Evolutionary conservation across 1,140 invertebrate genomes (phyloP).

Genomic region (Polypedilum pembai): DNA sequence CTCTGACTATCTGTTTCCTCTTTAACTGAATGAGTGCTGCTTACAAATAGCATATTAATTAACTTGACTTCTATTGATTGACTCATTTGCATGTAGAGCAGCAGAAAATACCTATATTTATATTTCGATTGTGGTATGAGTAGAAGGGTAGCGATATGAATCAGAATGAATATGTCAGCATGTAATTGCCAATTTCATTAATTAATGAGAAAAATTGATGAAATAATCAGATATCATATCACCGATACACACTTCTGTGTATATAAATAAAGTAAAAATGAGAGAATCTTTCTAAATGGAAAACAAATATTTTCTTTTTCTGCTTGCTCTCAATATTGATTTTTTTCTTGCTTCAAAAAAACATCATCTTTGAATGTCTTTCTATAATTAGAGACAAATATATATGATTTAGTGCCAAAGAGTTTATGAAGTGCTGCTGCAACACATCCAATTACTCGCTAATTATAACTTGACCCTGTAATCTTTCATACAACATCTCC

Average conservation of each 20-base stretch:
- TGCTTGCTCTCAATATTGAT: neutral
- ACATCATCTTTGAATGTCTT: too few species aligned
- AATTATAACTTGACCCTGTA: too few species aligned
- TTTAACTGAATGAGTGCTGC: too few species aligned
- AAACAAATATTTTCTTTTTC: neutral
- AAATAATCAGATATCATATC: neutral
- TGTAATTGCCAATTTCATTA: conserved; percentile 7
- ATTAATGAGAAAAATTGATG: conserved; percentile 19
- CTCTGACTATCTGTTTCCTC: neutral
- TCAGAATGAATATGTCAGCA: neutral
- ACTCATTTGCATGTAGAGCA: neutral
- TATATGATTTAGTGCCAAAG: too few species aligned
- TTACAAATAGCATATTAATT: neutral
- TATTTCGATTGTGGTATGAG: neutral
- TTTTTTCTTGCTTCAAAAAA: neutral
- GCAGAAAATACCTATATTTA: too few species aligned
- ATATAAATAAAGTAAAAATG: neutral
- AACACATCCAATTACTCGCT: too few species aligned
- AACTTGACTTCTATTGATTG: conserved; percentile 18
- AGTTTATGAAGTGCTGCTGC: too few species aligned
- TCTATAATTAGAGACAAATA: too few species aligned
- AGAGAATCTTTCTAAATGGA: neutral
- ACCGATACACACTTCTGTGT: neutral
- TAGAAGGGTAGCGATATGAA: neutral
- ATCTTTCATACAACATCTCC: too few species aligned